Evolutionary conservation across 2,888 invertebrate genomes (phyloP).

Genomic region (Gastrophysa polygoni): DNA sequence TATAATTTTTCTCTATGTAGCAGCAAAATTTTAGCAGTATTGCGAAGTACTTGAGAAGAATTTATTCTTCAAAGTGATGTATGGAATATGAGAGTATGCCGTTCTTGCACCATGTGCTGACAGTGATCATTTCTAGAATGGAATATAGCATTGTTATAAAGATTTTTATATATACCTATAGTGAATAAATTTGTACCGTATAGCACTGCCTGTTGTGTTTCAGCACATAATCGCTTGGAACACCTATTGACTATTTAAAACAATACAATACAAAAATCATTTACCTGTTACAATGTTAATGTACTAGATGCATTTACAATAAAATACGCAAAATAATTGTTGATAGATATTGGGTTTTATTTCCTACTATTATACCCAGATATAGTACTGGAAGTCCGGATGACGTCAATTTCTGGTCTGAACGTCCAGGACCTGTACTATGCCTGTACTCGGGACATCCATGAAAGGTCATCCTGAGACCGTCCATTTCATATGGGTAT

Average conservation of each 20-base stretch:
- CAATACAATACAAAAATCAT: conserved; percentile 55
- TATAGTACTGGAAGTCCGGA: no score
- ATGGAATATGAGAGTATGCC: neutral
- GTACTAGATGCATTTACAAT: conserved; percentile 60
- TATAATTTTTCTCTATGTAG: no score
- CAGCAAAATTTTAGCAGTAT: no score
- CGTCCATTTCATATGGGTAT: no score
- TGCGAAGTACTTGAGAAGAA: no score
- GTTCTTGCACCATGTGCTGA: neutral
- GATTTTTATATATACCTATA: conserved; percentile 5
- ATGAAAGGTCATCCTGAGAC: no score
- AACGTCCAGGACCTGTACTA: no score
- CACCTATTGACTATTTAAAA: conserved; percentile 59
- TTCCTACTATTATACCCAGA: conserved; percentile 8
- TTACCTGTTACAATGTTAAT: conserved; percentile 60
- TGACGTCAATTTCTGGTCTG: no score
- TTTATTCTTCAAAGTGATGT: no score
- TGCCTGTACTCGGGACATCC: no score
- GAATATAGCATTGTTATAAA: neutral
- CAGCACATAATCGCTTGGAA: conserved; percentile 60
- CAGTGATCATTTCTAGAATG: neutral
- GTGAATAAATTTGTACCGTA: conserved; percentile 55
- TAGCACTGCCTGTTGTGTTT: conserved; percentile 61
- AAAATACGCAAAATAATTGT: conserved; percentile 60
- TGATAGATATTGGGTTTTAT: conserved; percentile 41